Evolutionary conservation across 2,797 vertebrate species (phyloP), one percentile per base, ranked within the genome.

Genomic region (Sylvilagus floridanus): DNA sequence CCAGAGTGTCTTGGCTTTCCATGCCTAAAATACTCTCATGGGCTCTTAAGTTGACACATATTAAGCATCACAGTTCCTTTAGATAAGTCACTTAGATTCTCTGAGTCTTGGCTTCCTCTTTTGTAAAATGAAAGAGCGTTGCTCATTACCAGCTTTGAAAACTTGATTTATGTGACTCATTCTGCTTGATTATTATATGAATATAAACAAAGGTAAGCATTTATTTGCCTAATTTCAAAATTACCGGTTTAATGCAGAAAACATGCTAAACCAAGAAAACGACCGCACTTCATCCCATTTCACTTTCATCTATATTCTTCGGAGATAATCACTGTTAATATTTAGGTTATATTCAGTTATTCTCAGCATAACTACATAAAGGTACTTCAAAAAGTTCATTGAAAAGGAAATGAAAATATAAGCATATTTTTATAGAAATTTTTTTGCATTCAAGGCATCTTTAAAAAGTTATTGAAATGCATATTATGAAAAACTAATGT

Each of bases 141-240:
- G 14, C 13, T 93, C 7, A 60, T 86, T 63, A 26, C 26, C 22
- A 69, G 26, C 28, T 62, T 57, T 66, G 52, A 42, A 88, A 81
- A 35, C 24, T 65, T 88, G 30, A 3, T 42, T 96, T 22, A n/a
- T 26, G 0, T 83, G 52, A 65, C 65, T 94, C 37, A 52, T 69
- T 95, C 52, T 92, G 52, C 6, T 9, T 86, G 19, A 47, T 24
- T 91, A 66, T n/a, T n/a, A 3, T 65, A 21, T 71, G 54, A 57
- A 21, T 57, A 7, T 57, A 57, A 86, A 73, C 37, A 81, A 81
- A 66, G 10, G 78, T 28, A 12, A 57, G 26, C 24, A 60, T 37
- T 83, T 84, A 84, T 81, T 69, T 81, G n/a, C 50, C 50, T 90
- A 73, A 63, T 89, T 77, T 91, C 63, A 72, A 68, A 93, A 69